Percentiles rank a stretch among this genome's conserved stretches.
Evolutionary conservation across 2,113 vertebrate genomes (phyloP).

Genomic region (Amblyornis subalaris): DNA sequence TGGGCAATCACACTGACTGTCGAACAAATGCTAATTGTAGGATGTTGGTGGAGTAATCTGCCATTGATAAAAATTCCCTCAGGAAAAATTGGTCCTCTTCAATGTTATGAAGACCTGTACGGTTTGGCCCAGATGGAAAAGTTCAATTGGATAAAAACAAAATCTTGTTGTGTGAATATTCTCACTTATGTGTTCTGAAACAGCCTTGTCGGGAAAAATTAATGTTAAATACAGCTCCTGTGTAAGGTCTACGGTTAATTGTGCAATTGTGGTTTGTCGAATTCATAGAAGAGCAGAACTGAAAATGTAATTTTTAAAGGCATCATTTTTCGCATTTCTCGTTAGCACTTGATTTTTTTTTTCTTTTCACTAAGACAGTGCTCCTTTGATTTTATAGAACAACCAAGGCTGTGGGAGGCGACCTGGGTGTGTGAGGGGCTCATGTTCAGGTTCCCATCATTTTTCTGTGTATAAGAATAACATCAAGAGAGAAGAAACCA

Average conservation of each 20-base stretch:
- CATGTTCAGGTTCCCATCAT: neutral
- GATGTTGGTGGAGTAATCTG: neutral
- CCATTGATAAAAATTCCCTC: neutral
- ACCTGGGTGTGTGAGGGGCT: neutral
- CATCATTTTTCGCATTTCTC: neutral
- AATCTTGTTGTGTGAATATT: neutral
- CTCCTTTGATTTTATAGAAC: neutral
- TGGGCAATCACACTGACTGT: neutral
- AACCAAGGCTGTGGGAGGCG: neutral
- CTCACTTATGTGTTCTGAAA: neutral
- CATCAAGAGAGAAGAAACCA: neutral
- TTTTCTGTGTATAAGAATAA: neutral
- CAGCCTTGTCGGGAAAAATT: neutral
- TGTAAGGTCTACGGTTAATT: neutral
- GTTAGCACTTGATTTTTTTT: neutral
- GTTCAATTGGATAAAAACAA: neutral
- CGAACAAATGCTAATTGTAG: neutral
- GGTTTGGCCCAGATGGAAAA: neutral
- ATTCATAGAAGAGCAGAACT: neutral
- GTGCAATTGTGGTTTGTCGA: neutral
- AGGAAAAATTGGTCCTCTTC: neutral
- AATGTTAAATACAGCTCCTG: neutral
- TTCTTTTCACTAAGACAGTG: neutral
- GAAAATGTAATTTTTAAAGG: neutral
- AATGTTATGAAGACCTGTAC: neutral